These are phyloP conservation scores for Hypercompe scribonia DNA, from an alignment of 2,888 invertebrate genomes.

Conservation along the genomic window DNA sequence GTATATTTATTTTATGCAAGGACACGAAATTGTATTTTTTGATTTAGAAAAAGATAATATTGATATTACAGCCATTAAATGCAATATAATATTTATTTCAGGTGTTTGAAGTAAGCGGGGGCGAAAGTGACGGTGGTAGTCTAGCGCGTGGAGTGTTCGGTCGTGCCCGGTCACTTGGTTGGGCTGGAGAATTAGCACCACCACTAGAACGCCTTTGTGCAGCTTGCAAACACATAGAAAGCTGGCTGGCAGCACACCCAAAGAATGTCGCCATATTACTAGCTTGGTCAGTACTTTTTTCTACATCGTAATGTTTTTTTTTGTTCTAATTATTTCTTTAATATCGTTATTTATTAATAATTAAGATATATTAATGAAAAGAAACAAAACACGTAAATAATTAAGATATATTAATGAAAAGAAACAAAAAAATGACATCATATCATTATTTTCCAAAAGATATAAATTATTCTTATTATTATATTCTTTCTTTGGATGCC, in stretches of 20 bases:
- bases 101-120: constrained; percentile 94
- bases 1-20: neutral
- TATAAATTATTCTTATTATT: neutral
- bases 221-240: constrained; percentile 97
- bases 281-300: constrained; percentile 87
- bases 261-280: constrained; percentile 95
- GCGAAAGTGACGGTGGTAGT: constrained; percentile 87
- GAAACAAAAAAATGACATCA: too few species aligned
- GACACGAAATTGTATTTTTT: neutral
- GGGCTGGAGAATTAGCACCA: constrained; percentile 94
- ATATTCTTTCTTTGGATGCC: neutral
- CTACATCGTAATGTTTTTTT: neutral
- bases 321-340: neutral
- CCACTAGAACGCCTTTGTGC: constrained; percentile 96
- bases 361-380: too few species aligned
- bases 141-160: constrained; percentile 89
- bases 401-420: too few species aligned
- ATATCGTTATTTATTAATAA: neutral
- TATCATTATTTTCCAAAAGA: too few species aligned
- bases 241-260: constrained; percentile 94
- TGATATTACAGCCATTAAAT: neutral
- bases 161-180: constrained; percentile 92
- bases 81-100: constrained; percentile 65
- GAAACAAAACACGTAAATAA: too few species aligned
- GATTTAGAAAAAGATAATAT: neutral